Evolutionary conservation across 2,888 invertebrate species (phyloP).

Genomic region (Chrysotoxum bicinctum): DNA sequence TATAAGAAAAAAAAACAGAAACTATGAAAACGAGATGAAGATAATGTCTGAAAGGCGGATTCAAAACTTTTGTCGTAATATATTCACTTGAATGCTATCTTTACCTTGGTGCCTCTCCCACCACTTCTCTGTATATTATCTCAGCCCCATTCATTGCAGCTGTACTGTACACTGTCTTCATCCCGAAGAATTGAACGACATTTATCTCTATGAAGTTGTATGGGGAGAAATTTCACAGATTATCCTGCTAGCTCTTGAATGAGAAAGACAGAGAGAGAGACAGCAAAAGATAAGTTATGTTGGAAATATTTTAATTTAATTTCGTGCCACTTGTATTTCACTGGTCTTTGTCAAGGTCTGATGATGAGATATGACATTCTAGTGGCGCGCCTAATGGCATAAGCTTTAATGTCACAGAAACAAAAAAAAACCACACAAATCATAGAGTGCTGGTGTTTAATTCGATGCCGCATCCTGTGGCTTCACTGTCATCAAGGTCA

Average conservation of each 20-base stretch:
- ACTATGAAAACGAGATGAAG: neutral
- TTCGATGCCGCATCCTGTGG: slow-evolving; percentile 37
- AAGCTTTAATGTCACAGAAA: slow-evolving; percentile 8
- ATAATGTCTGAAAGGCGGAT: slow-evolving; percentile 19
- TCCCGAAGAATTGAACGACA: slow-evolving; percentile 50
- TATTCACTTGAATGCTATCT: slow-evolving; percentile 46
- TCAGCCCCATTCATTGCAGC: neutral
- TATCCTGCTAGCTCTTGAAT: slow-evolving; percentile 3
- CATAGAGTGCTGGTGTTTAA: slow-evolving; percentile 52
- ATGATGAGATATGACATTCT: neutral
- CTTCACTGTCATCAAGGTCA: slow-evolving; percentile 46
- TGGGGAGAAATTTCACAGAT: slow-evolving; percentile 38
- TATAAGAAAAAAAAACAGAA: neutral
- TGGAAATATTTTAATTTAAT: slow-evolving; percentile 69
- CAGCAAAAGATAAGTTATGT: slow-evolving; percentile 54
- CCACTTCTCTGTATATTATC: neutral
- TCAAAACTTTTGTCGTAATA: slow-evolving; percentile 52
- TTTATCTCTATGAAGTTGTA: slow-evolving; percentile 1
- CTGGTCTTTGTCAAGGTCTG: slow-evolving; percentile 5
- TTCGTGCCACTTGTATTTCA: slow-evolving; percentile 39
- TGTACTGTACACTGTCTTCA: neutral
- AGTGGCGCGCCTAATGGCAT: slow-evolving; percentile 33
- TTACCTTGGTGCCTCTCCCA: neutral
- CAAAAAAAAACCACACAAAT: slow-evolving; percentile 37
- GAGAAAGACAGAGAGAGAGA: neutral